These are phyloP conservation scores for Thalassoma bifasciatum DNA, from an alignment of 2,113 vertebrate species.

Conservation along the genomic window DNA sequence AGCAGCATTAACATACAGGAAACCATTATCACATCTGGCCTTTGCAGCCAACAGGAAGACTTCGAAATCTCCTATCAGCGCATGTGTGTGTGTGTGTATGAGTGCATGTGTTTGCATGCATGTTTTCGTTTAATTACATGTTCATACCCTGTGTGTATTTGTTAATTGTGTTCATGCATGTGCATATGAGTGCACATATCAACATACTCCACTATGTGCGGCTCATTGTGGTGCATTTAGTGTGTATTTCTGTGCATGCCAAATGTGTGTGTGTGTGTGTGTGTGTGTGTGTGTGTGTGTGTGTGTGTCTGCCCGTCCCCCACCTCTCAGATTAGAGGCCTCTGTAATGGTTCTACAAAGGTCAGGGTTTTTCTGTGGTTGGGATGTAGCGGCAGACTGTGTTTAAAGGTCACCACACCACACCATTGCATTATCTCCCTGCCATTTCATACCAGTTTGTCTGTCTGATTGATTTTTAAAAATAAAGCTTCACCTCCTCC, in stretches of 20 bases:
- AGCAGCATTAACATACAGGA: slow-evolving; percentile 64
- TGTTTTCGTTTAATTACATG: slow-evolving; percentile 21
- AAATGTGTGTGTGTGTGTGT: slow-evolving; percentile 10
- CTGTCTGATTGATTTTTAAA: slow-evolving; percentile 79
- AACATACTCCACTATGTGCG: not conserved
- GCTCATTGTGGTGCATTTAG: slow-evolving; percentile 9
- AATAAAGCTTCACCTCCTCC: slow-evolving; percentile 57
- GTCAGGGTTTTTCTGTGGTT: slow-evolving; percentile 78
- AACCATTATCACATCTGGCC: slow-evolving; percentile 73
- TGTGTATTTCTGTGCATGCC: slow-evolving; percentile 18
- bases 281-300: too few relatives aligned
- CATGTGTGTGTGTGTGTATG: slow-evolving; percentile 9
- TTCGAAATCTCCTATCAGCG: slow-evolving; percentile 19
- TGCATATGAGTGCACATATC: not conserved
- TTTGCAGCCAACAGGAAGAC: slow-evolving; percentile 63
- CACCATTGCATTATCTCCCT: slow-evolving; percentile 80
- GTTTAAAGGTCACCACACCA: slow-evolving; percentile 82
- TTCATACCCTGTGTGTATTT: slow-evolving; percentile 1
- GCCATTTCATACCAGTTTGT: slow-evolving; percentile 83
- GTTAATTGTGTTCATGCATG: slow-evolving; percentile 31
- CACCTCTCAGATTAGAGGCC: slow-evolving; percentile 80
- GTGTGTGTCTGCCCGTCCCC: slow-evolving; percentile 32
- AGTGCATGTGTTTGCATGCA: not conserved
- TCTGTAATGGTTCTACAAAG: slow-evolving; percentile 85
- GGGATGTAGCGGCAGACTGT: slow-evolving; percentile 72